These are phyloP conservation scores for Etheostoma spectabile DNA, from an alignment of 2,113 vertebrate genomes.

Conservation along the genomic window DNA sequence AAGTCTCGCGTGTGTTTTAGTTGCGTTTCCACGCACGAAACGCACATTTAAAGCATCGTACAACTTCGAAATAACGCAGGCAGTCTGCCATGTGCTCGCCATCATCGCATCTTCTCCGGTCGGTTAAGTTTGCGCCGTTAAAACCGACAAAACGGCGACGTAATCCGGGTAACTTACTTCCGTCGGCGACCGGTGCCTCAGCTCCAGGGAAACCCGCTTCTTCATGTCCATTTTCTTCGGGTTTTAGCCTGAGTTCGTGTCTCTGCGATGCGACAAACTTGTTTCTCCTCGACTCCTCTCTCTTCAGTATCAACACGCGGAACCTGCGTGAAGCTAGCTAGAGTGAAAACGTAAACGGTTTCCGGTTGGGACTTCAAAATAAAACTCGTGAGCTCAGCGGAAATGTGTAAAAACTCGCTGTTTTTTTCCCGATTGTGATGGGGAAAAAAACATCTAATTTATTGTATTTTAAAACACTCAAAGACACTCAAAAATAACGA, in stretches of 20 bases:
- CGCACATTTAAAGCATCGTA: rapidly evolving
- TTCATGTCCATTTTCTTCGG: slow-evolving; percentile 80
- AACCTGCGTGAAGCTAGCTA: slow-evolving; percentile 33
- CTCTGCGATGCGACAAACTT: slow-evolving; percentile 30
- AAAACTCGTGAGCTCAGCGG: rapidly evolving
- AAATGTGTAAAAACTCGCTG: not conserved
- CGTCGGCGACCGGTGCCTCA: slow-evolving; percentile 79
- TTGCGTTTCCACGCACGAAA: too few species aligned
- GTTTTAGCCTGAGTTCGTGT: slow-evolving; percentile 29
- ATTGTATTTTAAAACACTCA: too few species aligned
- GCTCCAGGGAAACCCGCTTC: slow-evolving; percentile 78
- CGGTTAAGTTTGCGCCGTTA: slow-evolving; percentile 24
- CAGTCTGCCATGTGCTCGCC: slow-evolving; percentile 74
- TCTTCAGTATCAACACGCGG: slow-evolving; percentile 73
- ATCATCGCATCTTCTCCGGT: slow-evolving; percentile 39
- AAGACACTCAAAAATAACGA: too few species aligned
- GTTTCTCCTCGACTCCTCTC: slow-evolving; percentile 52
- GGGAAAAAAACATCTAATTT: too few species aligned
- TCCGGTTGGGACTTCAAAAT: slow-evolving; percentile 45
- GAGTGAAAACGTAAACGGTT: rapidly evolving
- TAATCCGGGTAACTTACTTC: slow-evolving; percentile 70
- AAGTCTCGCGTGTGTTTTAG: not conserved
- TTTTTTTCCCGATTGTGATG: too few species aligned
- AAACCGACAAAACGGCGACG: slow-evolving; percentile 10
- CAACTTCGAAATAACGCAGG: not conserved